Evolutionary conservation across 30 jellyfish, hydroid and myxozoan genomes (phyloP), one percentile per base, ranked within the genome.

Genomic region (Mastigias papua): DNA sequence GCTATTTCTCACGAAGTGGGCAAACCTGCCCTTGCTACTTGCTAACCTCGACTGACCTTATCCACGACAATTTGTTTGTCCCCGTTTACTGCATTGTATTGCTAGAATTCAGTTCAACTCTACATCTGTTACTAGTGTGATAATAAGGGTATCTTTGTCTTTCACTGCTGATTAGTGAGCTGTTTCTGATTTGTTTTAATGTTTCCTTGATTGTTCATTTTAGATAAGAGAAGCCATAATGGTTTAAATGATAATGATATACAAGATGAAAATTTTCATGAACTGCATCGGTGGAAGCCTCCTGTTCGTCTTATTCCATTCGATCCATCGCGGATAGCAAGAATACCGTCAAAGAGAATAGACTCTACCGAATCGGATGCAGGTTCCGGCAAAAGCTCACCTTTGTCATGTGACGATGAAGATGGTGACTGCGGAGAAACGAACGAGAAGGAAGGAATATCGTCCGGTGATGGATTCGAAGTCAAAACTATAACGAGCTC

Each of bases 211-310:
- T 3, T 37, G 6, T 37, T 51, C 5, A 51, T 51, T 34, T 22
- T 48, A 85, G 94, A 49, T 34, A 62, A 74, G 5, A 34, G 82
- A 31, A 31, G 42, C 48, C 73, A 62, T 28, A 73, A 46, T 15
- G 27, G 48, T 20, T 35, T 64, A 11, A 28, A 29, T n/a, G 60
- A 73, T 34, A 85, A 61, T 31, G 51, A 48, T 42, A 23, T 85
- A 69, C 94, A 85, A 75, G 86, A 85, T 8, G 88, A 85, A 49
- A 85, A 85, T 22, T 85, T 85, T 62, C 94, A 85, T 62, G 94
- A 85, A 50, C 88, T 71, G 19, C 73, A 85, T 51, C 76, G 94
- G 19, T 85, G 94, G 94, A 73, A 73, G 50, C 94, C 94, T 9
- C 94, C 94, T 2, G 88, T 85, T 23, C 82, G 94, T 34, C 69